These are phyloP conservation scores for Prosopocoilus inquinatus DNA, from an alignment of 2,888 invertebrate species.

Conservation along the genomic window DNA sequence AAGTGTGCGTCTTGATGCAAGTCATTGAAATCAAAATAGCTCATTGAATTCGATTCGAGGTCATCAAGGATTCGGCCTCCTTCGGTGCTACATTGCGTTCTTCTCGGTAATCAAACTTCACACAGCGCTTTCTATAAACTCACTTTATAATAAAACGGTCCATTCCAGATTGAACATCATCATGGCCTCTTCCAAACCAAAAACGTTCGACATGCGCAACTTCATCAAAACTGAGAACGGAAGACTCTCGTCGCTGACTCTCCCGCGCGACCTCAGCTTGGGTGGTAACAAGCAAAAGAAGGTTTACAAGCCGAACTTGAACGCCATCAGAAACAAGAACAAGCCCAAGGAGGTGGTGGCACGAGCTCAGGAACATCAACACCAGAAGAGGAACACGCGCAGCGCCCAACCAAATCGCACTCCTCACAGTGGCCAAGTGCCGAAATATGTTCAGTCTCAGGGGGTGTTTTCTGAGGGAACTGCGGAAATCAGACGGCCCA, in stretches of 20 bases:
- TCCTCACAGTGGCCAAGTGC: slow-evolving; percentile 14
- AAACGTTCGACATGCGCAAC: slow-evolving; percentile 14
- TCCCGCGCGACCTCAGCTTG: slow-evolving; percentile 44
- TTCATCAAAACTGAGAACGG: slow-evolving; percentile 22
- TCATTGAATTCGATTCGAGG: too few species aligned
- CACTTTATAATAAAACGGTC: too few species aligned
- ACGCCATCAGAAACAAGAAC: slow-evolving; percentile 42
- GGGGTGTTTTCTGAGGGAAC: slow-evolving; percentile 46
- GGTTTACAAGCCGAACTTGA: slow-evolving; percentile 45
- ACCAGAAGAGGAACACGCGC: slow-evolving; percentile 12
- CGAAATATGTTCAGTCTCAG: slow-evolving; percentile 38
- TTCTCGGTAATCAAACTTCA: too few species aligned
- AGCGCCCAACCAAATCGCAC: background rate
- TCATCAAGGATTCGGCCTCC: too few species aligned
- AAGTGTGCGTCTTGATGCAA: too few species aligned
- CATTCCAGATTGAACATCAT: too few species aligned
- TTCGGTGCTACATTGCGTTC: too few species aligned
- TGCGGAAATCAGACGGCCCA: slow-evolving; percentile 28
- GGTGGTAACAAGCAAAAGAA: slow-evolving; percentile 44
- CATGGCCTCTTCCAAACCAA: slow-evolving; percentile 3
- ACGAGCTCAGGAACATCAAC: slow-evolving; percentile 1
- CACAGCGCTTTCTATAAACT: too few species aligned
- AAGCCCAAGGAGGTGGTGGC: slow-evolving; percentile 36
- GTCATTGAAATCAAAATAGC: too few species aligned
- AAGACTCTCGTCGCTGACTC: slow-evolving; percentile 40